Evolutionary conservation across 2,888 invertebrate genomes (phyloP).

Genomic region (Luffia ferchaultella): DNA sequence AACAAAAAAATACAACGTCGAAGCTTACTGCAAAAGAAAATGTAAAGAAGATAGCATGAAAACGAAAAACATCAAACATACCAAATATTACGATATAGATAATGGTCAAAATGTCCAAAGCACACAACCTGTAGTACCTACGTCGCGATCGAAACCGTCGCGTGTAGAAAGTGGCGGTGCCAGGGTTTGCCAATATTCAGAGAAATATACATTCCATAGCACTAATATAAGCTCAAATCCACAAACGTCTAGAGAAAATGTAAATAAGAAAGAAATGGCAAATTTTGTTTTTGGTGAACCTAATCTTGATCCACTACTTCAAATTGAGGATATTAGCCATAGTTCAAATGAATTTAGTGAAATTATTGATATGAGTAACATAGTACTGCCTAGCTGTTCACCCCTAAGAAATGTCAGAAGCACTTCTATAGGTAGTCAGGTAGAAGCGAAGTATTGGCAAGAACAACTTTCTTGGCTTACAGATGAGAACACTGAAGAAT

Average conservation of each 20-base stretch:
- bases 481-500: neutral
- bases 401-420: neutral
- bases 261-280: no score
- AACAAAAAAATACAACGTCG: neutral
- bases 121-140: neutral
- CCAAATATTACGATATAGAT: no score
- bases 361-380: neutral
- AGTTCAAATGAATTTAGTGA: neutral
- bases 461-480: neutral
- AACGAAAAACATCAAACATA: neutral
- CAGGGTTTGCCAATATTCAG: neutral
- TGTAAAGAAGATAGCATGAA: neutral
- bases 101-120: neutral
- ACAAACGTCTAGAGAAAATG: neutral
- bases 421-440: neutral
- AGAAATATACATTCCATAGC: neutral
- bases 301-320: neutral
- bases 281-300: neutral
- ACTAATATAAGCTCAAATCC: neutral
- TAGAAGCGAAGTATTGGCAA: neutral
- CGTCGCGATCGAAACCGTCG: no score
- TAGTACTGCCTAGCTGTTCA: neutral
- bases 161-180: no score
- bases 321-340: neutral
- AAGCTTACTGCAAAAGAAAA: neutral